phyloP scores from a whole-genome alignment of 2,797 vertebrate genomes.

The Danio tinwini region DNA sequence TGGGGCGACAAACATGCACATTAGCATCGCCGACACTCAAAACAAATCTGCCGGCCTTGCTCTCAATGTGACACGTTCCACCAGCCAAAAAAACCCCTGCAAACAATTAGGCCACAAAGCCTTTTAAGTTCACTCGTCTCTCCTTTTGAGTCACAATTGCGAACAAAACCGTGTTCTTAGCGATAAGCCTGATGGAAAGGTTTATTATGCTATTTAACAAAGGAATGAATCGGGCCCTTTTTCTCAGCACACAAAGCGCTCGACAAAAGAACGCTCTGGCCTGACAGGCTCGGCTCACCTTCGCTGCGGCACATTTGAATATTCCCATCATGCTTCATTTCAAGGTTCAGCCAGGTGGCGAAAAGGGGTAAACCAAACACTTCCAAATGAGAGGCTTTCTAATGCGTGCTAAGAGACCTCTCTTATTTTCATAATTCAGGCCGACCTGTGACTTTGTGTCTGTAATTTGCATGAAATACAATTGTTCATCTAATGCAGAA shows the following conservation, averaged over 20 bases:
- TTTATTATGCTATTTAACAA: constrained; percentile 62
- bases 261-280: constrained; percentile 52
- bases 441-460: constrained; percentile 46
- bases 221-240: constrained; percentile 47
- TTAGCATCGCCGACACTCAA: constrained; percentile 58
- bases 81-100: constrained; percentile 1
- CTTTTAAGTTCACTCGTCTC: constrained; percentile 36
- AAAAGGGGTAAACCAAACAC: constrained; percentile 59
- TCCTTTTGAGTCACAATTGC: constrained; percentile 38
- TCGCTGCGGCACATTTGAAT: constrained; percentile 58
- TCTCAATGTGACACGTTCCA: constrained; percentile 31
- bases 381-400: constrained; percentile 59
- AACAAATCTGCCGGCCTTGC: constrained; percentile 48
- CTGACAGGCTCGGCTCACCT: constrained; percentile 58
- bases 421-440: constrained; percentile 61
- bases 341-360: constrained; percentile 58
- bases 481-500: constrained; percentile 39
- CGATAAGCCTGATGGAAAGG: constrained; percentile 63
- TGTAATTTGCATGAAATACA: constrained; percentile 59
- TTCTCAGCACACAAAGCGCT: constrained; percentile 52
- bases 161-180: constrained; percentile 49
- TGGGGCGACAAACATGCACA: constrained; percentile 59
- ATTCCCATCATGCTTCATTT: constrained; percentile 60
- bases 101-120: constrained; percentile 34
- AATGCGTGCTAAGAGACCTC: constrained; percentile 53